Conservation (phyloP, 2,113 vertebrate genomes). For the Dendrocopos noguchii region DNA sequence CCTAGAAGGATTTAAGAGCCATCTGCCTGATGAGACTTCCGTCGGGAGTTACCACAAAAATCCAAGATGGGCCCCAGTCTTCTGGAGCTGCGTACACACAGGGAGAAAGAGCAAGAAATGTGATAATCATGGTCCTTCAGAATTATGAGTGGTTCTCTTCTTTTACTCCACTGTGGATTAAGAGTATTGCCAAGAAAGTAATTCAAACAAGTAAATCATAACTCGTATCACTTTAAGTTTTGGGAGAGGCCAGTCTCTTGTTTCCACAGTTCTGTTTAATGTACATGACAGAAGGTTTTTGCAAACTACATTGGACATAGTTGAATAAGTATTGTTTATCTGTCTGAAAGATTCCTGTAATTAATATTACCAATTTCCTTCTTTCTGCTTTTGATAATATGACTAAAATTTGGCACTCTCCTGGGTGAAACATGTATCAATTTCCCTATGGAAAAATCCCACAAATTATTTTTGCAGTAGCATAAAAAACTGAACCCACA, state of each 20-base stretch:
- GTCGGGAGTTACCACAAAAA: not conserved
- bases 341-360: not conserved
- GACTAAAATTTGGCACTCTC: not conserved
- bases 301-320: fast-evolving
- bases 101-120: not conserved
- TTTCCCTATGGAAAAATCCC: not conserved
- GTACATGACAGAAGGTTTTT: not conserved
- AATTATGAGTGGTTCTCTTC: not conserved
- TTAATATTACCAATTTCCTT: not conserved
- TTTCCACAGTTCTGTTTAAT: not conserved
- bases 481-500: not conserved
- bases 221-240: not conserved
- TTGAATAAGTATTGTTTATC: not conserved
- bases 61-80: not conserved
- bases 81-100: not conserved
- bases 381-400: not conserved
- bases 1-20: not conserved
- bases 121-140: not conserved
- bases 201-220: not conserved
- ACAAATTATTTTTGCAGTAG: not conserved
- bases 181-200: not conserved
- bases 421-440: not conserved
- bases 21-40: not conserved
- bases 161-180: not conserved
- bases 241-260: not conserved